These are phyloP conservation scores for Steinernema khuongi DNA, from an alignment of 1,140 invertebrate species.

Conservation along the genomic window DNA sequence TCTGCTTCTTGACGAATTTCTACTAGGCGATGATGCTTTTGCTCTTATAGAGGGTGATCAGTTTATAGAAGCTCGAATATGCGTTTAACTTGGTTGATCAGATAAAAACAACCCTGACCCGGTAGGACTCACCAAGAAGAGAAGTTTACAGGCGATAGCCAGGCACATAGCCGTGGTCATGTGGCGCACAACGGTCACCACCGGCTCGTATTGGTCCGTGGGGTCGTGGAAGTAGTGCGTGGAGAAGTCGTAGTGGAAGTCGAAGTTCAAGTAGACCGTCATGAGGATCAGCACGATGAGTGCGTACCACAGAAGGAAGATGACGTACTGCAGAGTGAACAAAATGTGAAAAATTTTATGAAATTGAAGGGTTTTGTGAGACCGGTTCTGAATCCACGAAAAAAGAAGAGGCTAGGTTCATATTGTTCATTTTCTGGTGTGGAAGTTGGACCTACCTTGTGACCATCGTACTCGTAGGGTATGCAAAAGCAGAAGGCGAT, in stretches of 20 bases:
- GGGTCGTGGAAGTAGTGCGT: neutral
- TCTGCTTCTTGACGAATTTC: neutral
- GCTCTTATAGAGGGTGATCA: neutral
- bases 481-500: neutral
- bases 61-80: too few species aligned
- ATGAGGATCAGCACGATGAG: neutral
- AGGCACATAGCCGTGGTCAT: neutral
- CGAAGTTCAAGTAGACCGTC: neutral
- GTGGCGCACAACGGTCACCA: neutral
- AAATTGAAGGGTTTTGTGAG: too few species aligned
- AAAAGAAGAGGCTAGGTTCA: neutral
- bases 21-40: neutral
- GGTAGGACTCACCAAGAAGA: neutral
- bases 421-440: neutral
- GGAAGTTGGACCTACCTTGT: neutral
- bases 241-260: neutral
- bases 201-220: neutral
- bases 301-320: neutral
- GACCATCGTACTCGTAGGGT: neutral
- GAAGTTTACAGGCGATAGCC: neutral
- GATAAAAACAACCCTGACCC: too few species aligned
- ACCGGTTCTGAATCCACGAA: neutral
- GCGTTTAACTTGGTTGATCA: too few species aligned
- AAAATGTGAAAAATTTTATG: neutral
- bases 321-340: neutral